Evolutionary conservation across 2,888 invertebrate species (phyloP).

Genomic region (Heterodera filipjevi): DNA sequence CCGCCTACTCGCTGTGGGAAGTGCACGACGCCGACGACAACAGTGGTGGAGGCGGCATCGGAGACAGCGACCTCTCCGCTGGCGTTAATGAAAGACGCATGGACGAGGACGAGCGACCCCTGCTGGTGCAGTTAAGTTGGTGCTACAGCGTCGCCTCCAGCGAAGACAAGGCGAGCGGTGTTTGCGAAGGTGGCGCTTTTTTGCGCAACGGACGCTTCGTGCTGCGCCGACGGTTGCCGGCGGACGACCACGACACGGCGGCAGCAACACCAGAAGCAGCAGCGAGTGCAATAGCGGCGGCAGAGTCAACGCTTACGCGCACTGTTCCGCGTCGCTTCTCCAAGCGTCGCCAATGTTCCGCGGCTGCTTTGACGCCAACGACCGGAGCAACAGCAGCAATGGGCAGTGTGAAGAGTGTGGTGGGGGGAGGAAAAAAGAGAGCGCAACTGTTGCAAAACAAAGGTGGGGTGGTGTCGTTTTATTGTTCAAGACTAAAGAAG

Average conservation of each 20-base stretch:
- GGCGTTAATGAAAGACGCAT: conserved; percentile 70
- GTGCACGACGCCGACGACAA: conserved; percentile 78
- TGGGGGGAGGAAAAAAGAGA: background rate
- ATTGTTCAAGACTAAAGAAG: too few relatives aligned
- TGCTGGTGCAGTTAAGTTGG: conserved; percentile 97
- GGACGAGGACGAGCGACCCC: conserved; percentile 87
- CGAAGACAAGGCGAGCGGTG: conserved; percentile 79
- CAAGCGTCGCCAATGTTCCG: background rate
- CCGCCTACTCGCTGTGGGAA: conserved; percentile 75
- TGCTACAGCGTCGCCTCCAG: conserved; percentile 65
- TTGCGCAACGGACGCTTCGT: conserved; percentile 87
- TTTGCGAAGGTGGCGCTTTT: background rate
- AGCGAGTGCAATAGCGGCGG: conserved; percentile 96
- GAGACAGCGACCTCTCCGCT: background rate
- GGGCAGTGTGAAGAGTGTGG: background rate
- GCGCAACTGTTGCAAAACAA: background rate
- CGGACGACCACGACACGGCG: conserved; percentile 23
- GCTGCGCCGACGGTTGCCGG: conserved; percentile 73
- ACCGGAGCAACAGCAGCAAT: background rate
- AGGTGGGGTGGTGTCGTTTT: background rate
- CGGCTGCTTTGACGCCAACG: background rate
- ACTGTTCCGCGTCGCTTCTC: background rate
- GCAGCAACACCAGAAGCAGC: conserved; percentile 96
- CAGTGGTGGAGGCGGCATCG: conserved; percentile 67
- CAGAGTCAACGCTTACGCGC: conserved; percentile 88